Evolutionary conservation across 2,113 vertebrate genomes (phyloP).

Genomic region (Herpetotheres cachinnans): DNA sequence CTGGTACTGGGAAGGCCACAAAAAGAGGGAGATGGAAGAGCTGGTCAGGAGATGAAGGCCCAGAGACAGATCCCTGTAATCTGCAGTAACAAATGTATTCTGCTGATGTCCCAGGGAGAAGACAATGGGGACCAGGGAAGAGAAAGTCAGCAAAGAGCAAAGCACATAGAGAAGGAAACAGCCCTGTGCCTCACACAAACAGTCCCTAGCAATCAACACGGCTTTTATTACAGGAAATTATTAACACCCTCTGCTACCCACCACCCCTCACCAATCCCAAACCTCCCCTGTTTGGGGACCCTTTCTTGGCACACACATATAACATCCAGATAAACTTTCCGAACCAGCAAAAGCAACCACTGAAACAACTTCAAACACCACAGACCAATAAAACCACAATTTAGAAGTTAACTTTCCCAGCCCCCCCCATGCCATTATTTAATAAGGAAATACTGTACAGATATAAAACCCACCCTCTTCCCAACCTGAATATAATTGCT

Average conservation of each 20-base stretch:
- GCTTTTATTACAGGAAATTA: slow-evolving; percentile 71
- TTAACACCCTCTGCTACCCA: slow-evolving; percentile 70
- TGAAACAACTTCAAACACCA: slow-evolving; percentile 76
- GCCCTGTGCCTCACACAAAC: slow-evolving; percentile 63
- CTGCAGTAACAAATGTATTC: neutral
- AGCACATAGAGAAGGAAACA: slow-evolving; percentile 55
- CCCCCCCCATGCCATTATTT: slow-evolving; percentile 68
- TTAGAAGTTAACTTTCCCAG: slow-evolving; percentile 67
- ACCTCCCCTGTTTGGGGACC: slow-evolving; percentile 67
- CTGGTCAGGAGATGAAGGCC: neutral
- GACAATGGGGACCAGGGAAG: slow-evolving; percentile 12
- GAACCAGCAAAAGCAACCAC: slow-evolving; percentile 74
- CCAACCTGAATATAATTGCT: slow-evolving; percentile 72
- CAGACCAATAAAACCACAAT: slow-evolving; percentile 73
- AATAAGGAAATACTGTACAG: slow-evolving; percentile 74
- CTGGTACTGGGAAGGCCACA: neutral
- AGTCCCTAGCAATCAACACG: slow-evolving; percentile 67
- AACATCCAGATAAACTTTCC: slow-evolving; percentile 74
- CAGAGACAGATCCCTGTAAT: neutral
- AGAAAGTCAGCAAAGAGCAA: slow-evolving; percentile 43
- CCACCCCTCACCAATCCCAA: slow-evolving; percentile 59
- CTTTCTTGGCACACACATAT: slow-evolving; percentile 71
- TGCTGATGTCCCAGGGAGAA: slow-evolving; percentile 5
- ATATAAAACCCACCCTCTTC: slow-evolving; percentile 70
- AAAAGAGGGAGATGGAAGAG: neutral